phyloP scores from a whole-genome alignment of 2,888 invertebrate genomes.

The Atrina japonica region DNA sequence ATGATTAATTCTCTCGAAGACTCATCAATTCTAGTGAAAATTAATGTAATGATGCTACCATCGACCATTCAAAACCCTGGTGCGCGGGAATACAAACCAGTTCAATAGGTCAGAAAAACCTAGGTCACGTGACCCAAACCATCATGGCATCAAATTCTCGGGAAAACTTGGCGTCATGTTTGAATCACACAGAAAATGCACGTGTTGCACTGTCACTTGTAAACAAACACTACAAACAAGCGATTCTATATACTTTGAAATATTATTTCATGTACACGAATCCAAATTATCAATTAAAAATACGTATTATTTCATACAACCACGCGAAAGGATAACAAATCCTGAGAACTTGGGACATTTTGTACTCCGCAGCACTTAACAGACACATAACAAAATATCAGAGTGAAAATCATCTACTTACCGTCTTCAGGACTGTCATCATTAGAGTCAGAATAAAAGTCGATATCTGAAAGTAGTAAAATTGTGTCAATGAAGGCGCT shows the following conservation, averaged over 20 bases:
- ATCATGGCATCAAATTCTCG: constrained; percentile 72
- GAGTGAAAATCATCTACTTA: constrained; percentile 62
- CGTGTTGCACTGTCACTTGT: constrained; percentile 54
- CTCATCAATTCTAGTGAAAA: constrained; percentile 2
- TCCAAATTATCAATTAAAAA: neutral
- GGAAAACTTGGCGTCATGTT: constrained; percentile 72
- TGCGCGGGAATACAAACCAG: constrained; percentile 68
- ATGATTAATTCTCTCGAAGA: constrained; percentile 9
- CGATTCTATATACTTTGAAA: neutral
- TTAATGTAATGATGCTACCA: constrained; percentile 18
- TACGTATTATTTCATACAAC: constrained; percentile 21
- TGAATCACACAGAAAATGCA: constrained; percentile 68
- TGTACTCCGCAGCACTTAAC: constrained; percentile 65
- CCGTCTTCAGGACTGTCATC: constrained; percentile 75
- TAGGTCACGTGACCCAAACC: constrained; percentile 75
- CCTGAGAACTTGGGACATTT: constrained; percentile 61
- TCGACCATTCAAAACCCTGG: constrained; percentile 22
- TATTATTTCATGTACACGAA: constrained; percentile 11
- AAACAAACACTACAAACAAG: constrained; percentile 1
- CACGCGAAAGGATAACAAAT: constrained; percentile 47
- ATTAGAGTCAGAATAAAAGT: constrained; percentile 74
- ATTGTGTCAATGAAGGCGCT: constrained; percentile 58
- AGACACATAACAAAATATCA: constrained; percentile 58
- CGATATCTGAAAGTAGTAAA: constrained; percentile 76
- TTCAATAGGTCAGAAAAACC: constrained; percentile 76